Evolutionary conservation across 2,888 invertebrate species (phyloP).

Genomic region (Crocallis elinguaria): DNA sequence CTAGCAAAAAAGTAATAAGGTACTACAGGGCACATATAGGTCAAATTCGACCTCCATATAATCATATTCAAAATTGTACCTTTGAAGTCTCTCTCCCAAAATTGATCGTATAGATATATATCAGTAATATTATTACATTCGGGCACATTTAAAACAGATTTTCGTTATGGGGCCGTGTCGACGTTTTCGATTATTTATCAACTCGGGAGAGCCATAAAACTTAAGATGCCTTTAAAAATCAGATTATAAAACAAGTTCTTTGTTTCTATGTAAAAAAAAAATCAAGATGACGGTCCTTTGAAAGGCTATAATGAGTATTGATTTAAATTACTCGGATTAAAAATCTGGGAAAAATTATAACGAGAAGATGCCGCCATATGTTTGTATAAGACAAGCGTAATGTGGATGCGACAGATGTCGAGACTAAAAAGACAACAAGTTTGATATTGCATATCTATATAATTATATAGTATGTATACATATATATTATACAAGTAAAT

Average conservation of each 20-base stretch:
- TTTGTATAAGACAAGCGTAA: constrained; percentile 46
- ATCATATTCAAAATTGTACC: constrained; percentile 7
- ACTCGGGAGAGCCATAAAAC: constrained; percentile 70
- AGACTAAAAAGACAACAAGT: no score
- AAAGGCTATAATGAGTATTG: constrained; percentile 83
- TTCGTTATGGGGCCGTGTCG: constrained; percentile 58
- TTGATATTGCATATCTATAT: no score
- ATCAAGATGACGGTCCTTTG: constrained; percentile 77
- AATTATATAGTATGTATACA: no score
- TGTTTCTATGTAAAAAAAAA: constrained; percentile 74
- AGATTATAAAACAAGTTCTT: constrained; percentile 80
- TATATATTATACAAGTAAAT: no score
- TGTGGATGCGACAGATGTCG: constrained; percentile 50
- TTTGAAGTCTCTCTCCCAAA: constrained; percentile 30
- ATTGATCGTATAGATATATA: constrained; percentile 51
- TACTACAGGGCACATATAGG: no score
- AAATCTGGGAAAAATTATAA: constrained; percentile 83
- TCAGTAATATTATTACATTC: constrained; percentile 55
- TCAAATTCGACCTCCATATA: not conserved
- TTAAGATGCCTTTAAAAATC: constrained; percentile 78
- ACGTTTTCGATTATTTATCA: constrained; percentile 74
- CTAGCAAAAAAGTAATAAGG: no score
- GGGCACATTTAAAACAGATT: constrained; percentile 53
- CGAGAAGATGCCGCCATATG: constrained; percentile 71
- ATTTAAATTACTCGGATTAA: constrained; percentile 82